Evolutionary conservation across 2,113 vertebrate genomes (phyloP).

Genomic region (Microcebus jonahi): DNA sequence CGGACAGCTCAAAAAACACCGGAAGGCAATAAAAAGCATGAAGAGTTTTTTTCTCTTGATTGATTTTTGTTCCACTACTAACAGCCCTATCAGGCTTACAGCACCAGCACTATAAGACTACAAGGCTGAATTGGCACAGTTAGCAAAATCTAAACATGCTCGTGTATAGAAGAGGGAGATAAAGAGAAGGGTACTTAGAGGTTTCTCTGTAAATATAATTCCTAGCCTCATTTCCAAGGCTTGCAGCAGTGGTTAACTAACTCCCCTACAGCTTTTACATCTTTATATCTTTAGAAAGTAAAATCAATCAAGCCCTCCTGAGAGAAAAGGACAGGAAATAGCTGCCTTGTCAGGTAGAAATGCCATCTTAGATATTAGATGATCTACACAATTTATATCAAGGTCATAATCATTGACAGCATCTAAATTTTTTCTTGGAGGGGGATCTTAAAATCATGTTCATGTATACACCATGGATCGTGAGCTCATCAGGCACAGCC

Average conservation of each 20-base stretch:
- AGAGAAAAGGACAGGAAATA: not conserved
- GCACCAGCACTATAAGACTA: not conserved
- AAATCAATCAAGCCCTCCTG: constrained; percentile 9
- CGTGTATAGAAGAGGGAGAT: not conserved
- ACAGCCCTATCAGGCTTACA: not conserved
- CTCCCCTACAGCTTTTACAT: not conserved
- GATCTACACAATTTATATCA: not conserved
- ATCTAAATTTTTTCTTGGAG: constrained; percentile 8
- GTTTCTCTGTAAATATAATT: not conserved
- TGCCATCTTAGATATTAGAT: not conserved
- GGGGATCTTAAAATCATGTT: not conserved
- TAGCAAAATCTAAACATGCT: not conserved
- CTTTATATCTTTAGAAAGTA: constrained; percentile 7
- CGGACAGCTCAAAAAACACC: not conserved
- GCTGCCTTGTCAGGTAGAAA: not conserved
- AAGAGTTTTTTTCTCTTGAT: not conserved
- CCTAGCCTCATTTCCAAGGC: not conserved
- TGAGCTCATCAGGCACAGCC: not conserved
- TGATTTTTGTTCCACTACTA: not conserved
- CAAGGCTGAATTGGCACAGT: not conserved
- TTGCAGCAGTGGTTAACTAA: not conserved
- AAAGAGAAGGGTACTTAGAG: not conserved
- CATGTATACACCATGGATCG: not conserved
- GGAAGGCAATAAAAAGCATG: not conserved
- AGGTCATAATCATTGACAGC: not conserved